These are phyloP conservation scores for Oxyruncus cristatus DNA, from an alignment of 2,113 vertebrate species.

Conservation along the genomic window DNA sequence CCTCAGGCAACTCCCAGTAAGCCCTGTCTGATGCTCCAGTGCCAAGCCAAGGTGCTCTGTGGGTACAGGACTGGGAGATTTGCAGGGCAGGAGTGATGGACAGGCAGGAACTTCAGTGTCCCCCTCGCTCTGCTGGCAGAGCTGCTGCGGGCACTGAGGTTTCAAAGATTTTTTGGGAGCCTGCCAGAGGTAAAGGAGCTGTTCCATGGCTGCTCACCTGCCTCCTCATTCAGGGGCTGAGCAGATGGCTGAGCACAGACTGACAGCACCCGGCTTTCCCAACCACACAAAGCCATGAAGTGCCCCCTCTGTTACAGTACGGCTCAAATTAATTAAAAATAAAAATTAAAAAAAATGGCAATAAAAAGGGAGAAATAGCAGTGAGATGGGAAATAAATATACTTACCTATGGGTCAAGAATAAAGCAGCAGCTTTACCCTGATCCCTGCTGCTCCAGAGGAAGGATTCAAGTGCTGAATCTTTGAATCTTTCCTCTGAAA, in stretches of 20 bases:
- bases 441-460: not conserved
- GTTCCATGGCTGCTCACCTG: not conserved
- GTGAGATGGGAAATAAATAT: not conserved
- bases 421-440: not conserved
- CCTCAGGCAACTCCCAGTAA: not conserved
- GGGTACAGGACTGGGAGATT: accelerated
- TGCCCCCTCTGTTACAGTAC: not conserved
- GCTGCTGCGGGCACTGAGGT: accelerated
- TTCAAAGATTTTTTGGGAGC: not conserved
- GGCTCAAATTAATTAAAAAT: not conserved
- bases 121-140: accelerated
- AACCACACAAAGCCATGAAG: not conserved
- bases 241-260: not conserved
- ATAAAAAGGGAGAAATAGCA: not conserved
- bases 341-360: too few species aligned
- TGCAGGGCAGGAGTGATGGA: accelerated
- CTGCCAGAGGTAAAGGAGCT: not conserved
- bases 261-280: accelerated
- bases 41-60: accelerated
- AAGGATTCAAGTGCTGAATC: not conserved
- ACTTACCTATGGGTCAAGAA: not conserved
- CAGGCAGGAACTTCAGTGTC: not conserved
- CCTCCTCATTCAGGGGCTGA: not conserved
- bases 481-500: not conserved
- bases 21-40: not conserved